Base-by-base conservation (phyloP, 2,113 vertebrate genomes). In the Chloropsis hardwickii region DNA sequence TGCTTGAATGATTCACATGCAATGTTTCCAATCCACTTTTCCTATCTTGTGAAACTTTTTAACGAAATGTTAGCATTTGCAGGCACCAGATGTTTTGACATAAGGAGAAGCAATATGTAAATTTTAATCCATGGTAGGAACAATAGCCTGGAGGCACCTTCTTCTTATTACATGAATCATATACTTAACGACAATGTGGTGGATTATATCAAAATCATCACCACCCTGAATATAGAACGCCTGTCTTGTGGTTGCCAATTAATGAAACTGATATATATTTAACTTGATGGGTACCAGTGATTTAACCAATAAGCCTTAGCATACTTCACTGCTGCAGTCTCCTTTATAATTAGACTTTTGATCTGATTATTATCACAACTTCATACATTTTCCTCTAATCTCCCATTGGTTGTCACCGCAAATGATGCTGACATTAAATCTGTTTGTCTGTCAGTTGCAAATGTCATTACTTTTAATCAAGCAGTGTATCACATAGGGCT, bases 51-150 rank as follows among this genome's bases (percentile, higher is more conserved):
- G 96, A 98, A 98, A 98, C 96, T 96, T 98, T 98, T 98, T 87
- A 98, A 97, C 40, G 6, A 98, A 98, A 97, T 86, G 95, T 97
- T 98, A 97, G 94, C 97, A 98, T 98, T 98, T 97, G 88, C 95
- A 97, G 97, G 92, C 96, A 97, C 97, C 98, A 98, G 98, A 97
- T 98, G 97, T 98, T 98, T 98, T 98, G 98, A 98, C 98, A 98
- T 97, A 98, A 98, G 97, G 97, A 97, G 98, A 97, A 98, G 97
- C 95, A 98, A 97, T 98, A 98, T 98, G 98, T 97, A 98, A 98
- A 98, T 98, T 98, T 97, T 97, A 98, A 98, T 96, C 97, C 96
- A 94, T 94, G 94, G 81, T 96, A 95, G 97, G 95, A 98, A 98
- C 97, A 98, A 98, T 97, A 98, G 98, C 98, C 98, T 88, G 84